These are phyloP conservation scores for Pseudeuparius sepicola DNA, from an alignment of 2,888 invertebrate genomes.

Conservation along the genomic window DNA sequence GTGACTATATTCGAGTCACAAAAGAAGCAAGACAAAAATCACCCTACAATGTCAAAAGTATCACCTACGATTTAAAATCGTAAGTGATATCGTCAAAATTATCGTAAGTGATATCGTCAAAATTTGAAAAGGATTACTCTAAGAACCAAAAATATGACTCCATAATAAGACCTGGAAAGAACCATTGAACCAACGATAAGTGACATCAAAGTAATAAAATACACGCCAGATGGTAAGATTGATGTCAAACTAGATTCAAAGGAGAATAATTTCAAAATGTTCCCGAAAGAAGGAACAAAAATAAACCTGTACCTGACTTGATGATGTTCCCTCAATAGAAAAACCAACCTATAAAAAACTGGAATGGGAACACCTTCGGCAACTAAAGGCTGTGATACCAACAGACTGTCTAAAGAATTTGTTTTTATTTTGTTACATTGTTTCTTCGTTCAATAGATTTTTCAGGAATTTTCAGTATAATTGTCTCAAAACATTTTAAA, in stretches of 20 bases:
- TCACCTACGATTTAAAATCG: constrained; percentile 4
- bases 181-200: constrained; percentile 10
- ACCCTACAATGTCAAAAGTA: constrained; percentile 6
- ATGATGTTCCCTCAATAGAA: background rate
- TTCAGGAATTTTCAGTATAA: too few relatives aligned
- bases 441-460: too few relatives aligned
- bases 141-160: constrained; percentile 1
- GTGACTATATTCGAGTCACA: constrained; percentile 10
- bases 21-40: constrained; percentile 11
- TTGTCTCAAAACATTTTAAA: too few relatives aligned
- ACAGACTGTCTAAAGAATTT: too few relatives aligned
- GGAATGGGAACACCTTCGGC: too few relatives aligned
- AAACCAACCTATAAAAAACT: constrained; percentile 2
- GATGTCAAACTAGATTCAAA: constrained; percentile 1
- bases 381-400: too few relatives aligned
- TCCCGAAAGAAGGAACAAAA: constrained; percentile 16
- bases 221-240: constrained; percentile 8
- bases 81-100: constrained; percentile 5
- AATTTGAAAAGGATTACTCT: constrained; percentile 7
- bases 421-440: too few relatives aligned
- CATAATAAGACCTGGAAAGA: constrained; percentile 9
- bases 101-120: too few relatives aligned
- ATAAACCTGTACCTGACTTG: constrained; percentile 8
- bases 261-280: constrained; percentile 3
- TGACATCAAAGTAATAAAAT: constrained; percentile 12